Evolutionary conservation across 2,888 invertebrate species (phyloP).

Genomic region (Rhagophthalmus giganteus): DNA sequence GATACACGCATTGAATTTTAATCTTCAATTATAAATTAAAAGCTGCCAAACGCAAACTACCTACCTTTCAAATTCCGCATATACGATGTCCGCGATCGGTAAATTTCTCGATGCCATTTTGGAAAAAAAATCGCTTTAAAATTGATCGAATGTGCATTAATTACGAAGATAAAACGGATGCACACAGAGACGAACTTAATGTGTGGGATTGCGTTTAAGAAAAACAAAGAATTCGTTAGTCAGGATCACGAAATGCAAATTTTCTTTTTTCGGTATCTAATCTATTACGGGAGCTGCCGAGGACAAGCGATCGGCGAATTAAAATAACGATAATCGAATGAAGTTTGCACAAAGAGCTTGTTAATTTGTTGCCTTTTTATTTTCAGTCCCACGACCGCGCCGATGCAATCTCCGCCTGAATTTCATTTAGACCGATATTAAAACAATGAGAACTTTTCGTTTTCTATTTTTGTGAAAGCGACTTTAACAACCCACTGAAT

Average conservation of each 20-base stretch:
- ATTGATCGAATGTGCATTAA: slow-evolving; percentile 11
- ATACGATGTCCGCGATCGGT: no score
- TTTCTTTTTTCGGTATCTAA: slow-evolving; percentile 36
- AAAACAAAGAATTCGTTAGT: slow-evolving; percentile 32
- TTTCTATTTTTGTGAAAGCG: slow-evolving; percentile 11
- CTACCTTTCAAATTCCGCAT: neutral
- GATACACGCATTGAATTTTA: no score
- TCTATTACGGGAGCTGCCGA: slow-evolving; percentile 33
- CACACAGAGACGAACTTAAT: slow-evolving; percentile 14
- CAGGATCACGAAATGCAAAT: slow-evolving; percentile 40
- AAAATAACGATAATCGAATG: slow-evolving; percentile 40
- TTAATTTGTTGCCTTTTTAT: slow-evolving; percentile 38
- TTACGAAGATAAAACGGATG: slow-evolving; percentile 8
- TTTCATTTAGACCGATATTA: slow-evolving; percentile 31
- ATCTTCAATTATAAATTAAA: no score
- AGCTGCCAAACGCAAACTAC: no score
- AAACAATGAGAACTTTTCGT: slow-evolving; percentile 26
- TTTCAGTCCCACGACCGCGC: slow-evolving; percentile 34
- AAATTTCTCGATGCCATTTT: no score
- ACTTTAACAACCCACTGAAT: slow-evolving; percentile 14
- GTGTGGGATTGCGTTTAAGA: slow-evolving; percentile 27
- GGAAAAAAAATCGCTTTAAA: no score
- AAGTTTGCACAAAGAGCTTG: slow-evolving; percentile 42
- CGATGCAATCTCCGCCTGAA: slow-evolving; percentile 35
- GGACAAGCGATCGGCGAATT: slow-evolving; percentile 37